Evolutionary conservation across 2,113 vertebrate genomes (phyloP).

Genomic region (Zosterops borbonicus): DNA sequence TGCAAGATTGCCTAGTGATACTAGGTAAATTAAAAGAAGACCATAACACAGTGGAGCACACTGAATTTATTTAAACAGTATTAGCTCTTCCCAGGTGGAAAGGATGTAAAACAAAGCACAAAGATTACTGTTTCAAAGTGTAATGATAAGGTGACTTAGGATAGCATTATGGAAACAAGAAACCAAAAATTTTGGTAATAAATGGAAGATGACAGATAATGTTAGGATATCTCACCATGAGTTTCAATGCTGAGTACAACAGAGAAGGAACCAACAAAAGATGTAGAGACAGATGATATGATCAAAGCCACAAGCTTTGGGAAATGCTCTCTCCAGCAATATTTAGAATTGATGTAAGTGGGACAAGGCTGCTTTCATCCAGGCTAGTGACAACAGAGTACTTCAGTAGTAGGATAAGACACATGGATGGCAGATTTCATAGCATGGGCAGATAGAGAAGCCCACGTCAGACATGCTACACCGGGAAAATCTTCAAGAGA

Average conservation of each 20-base stretch:
- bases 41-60: background rate
- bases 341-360: background rate
- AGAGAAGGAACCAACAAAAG: background rate
- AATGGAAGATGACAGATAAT: background rate
- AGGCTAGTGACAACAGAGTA: background rate
- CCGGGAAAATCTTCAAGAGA: background rate
- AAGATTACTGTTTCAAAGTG: background rate
- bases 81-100: background rate
- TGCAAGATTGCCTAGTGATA: background rate
- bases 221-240: background rate
- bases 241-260: background rate
- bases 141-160: background rate
- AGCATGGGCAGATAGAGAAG: background rate
- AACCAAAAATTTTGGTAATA: background rate
- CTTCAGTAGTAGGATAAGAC: background rate
- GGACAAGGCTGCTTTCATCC: conserved; percentile 26
- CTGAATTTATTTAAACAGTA: background rate
- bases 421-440: background rate
- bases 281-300: background rate
- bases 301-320: conserved; percentile 28
- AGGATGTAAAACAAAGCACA: background rate
- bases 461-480: background rate
- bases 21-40: background rate
- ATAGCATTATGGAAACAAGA: background rate
- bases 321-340: conserved; percentile 25